Conservation (phyloP, 2,888 invertebrate genomes). For the Parthenolecanium corni region DNA sequence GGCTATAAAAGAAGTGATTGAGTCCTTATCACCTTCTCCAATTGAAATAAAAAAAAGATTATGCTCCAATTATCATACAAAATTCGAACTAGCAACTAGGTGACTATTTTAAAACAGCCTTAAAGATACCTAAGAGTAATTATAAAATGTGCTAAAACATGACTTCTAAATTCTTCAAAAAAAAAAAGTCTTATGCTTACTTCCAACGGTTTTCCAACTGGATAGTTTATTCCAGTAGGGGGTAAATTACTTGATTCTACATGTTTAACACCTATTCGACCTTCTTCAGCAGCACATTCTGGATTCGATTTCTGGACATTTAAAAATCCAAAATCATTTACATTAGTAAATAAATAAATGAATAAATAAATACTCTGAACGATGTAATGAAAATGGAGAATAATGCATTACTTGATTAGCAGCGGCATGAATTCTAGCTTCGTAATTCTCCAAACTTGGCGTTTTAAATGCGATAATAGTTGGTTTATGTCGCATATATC, state of each 20-base stretch:
- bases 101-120: too few species aligned
- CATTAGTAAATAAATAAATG: background rate
- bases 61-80: too few species aligned
- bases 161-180: too few species aligned
- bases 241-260: slow-evolving; percentile 30
- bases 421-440: slow-evolving; percentile 43
- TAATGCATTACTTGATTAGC: slow-evolving; percentile 12
- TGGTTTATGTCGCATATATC: slow-evolving; percentile 82
- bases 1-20: too few species aligned
- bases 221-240: slow-evolving; percentile 48
- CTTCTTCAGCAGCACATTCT: slow-evolving; percentile 49
- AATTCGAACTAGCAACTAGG: too few species aligned
- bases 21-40: too few species aligned
- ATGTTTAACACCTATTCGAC: slow-evolving; percentile 38
- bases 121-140: too few species aligned
- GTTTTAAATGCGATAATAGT: slow-evolving; percentile 79
- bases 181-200: too few species aligned
- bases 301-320: slow-evolving; percentile 38
- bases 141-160: too few species aligned
- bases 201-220: slow-evolving; percentile 70
- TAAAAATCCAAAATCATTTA: background rate
- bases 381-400: background rate
- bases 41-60: too few species aligned
- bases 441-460: slow-evolving; percentile 61
- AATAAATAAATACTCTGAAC: background rate